A percentile compares a stretch with the other conserved stretches of the same genome.
Evolutionary conservation across 1,140 invertebrate genomes (phyloP).

Genomic region (Formica exsecta): DNA sequence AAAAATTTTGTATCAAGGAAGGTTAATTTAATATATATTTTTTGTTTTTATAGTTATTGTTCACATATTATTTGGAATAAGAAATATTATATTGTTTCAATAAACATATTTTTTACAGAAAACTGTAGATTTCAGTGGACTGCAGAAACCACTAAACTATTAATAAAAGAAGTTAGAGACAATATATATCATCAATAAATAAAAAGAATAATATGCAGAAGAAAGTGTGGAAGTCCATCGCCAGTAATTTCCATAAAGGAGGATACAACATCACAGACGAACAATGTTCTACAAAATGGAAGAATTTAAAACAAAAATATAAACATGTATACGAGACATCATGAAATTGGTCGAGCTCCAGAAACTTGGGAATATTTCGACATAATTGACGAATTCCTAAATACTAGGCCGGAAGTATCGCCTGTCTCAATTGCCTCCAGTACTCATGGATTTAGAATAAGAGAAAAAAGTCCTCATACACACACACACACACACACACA

Average conservation of each 20-base stretch:
- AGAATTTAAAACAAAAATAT: background rate
- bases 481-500: too few relatives aligned
- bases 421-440: too few relatives aligned
- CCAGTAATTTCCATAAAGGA: constrained; percentile 9
- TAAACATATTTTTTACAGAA: background rate
- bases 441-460: too few relatives aligned
- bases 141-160: background rate
- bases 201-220: constrained; percentile 9
- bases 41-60: background rate
- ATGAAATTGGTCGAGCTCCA: background rate
- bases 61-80: background rate
- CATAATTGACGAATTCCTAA: too few relatives aligned
- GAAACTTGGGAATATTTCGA: background rate
- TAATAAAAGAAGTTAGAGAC: background rate
- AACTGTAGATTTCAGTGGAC: background rate
- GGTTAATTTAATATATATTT: too few relatives aligned
- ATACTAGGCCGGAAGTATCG: too few relatives aligned
- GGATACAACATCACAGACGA: background rate
- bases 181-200: background rate
- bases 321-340: background rate
- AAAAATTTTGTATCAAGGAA: too few relatives aligned
- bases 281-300: background rate
- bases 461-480: background rate
- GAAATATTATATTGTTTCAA: background rate
- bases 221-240: background rate